A percentile compares a stretch with the other conserved stretches of the same genome.
Conservation (phyloP, 64 coral and sea anemone species). For the Astreopora myriophthalma region DNA sequence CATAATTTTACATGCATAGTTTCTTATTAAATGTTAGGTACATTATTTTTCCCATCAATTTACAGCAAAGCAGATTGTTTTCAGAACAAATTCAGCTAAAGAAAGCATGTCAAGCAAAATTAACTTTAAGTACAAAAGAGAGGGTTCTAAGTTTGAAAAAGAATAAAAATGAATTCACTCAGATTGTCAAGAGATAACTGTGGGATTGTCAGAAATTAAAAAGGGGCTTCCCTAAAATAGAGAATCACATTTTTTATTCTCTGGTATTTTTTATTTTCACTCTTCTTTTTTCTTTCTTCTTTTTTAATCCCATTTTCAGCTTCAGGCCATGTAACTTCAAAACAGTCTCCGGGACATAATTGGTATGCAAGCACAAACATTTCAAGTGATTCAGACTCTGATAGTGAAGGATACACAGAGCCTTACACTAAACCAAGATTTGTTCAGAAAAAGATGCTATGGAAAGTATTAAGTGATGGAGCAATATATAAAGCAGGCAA, state of each 20-base stretch:
- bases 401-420: conserved; percentile 64
- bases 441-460: neutral
- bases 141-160: too few species aligned
- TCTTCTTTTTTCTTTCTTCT: neutral
- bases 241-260: too few species aligned
- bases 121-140: neutral
- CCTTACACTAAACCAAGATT: conserved; percentile 6
- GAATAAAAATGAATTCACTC: too few species aligned
- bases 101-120: neutral
- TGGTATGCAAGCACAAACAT: conserved; percentile 76
- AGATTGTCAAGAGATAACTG: too few species aligned
- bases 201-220: too few species aligned
- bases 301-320: neutral
- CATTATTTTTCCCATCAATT: neutral
- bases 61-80: conserved; percentile 16
- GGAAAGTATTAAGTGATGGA: conserved; percentile 68
- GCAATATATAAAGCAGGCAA: conserved; percentile 41
- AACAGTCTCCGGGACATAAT: neutral
- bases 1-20: too few species aligned
- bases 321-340: neutral
- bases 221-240: too few species aligned
- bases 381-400: conserved; percentile 63
- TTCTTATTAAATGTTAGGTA: neutral
- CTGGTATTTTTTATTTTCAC: neutral
- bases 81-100: conserved; percentile 26